Evolutionary conservation across 2,797 vertebrate species (phyloP).

Genomic region (Platyrinchus mystaceus): DNA sequence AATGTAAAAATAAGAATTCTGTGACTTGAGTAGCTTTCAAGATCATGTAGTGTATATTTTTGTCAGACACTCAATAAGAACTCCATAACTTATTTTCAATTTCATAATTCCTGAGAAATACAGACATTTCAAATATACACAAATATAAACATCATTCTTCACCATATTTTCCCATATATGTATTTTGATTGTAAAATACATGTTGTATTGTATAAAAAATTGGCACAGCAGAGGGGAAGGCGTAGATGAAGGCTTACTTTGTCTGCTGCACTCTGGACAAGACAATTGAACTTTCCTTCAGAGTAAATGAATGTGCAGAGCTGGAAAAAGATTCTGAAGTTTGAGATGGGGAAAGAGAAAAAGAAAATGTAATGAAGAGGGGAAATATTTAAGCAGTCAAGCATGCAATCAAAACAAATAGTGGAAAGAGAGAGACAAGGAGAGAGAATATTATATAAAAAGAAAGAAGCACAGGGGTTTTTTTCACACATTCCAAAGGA

Average conservation of each 20-base stretch:
- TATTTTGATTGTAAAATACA: not conserved
- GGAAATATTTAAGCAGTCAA: not conserved
- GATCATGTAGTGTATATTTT: not conserved
- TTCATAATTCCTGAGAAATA: not conserved
- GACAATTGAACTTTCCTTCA: not conserved
- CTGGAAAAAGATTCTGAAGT: not conserved
- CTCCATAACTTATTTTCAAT: not conserved
- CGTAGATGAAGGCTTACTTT: not conserved
- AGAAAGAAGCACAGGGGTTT: not conserved
- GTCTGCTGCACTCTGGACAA: not conserved
- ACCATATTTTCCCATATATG: not conserved
- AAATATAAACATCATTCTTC: not conserved
- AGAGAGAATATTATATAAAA: not conserved
- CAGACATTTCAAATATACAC: not conserved
- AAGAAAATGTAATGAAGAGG: not conserved
- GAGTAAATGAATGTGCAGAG: not conserved
- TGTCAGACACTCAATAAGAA: not conserved
- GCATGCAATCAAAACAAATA: not conserved
- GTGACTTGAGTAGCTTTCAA: not conserved
- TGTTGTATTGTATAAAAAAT: not conserved
- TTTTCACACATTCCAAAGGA: not conserved
- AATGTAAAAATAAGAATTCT: not conserved
- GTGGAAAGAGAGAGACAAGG: not conserved
- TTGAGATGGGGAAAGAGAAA: not conserved
- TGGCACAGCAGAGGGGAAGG: not conserved